phyloP scores from a whole-genome alignment of 2,113 vertebrate species.

The Myanophis thanlyinensis region DNA sequence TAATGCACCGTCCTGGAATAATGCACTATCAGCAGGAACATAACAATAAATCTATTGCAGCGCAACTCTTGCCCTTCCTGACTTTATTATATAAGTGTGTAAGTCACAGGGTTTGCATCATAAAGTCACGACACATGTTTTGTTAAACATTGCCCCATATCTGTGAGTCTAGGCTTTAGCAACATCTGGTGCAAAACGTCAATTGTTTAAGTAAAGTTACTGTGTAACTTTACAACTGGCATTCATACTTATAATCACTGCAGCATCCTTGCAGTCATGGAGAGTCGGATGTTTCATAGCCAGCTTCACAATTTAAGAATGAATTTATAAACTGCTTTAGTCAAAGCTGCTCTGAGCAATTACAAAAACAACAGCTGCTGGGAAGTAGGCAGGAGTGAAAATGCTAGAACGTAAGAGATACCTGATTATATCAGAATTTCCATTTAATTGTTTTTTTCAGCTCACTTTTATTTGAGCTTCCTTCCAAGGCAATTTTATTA shows the following conservation, averaged over 20 bases:
- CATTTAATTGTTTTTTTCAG: neutral
- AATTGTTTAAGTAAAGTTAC: neutral
- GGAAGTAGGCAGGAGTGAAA: neutral
- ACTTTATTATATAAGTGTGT: neutral
- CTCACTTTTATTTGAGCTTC: slow-evolving; percentile 14
- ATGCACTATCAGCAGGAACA: neutral
- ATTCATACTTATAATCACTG: neutral
- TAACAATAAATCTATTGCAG: too few relatives aligned
- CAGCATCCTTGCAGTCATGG: neutral
- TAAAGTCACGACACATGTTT: neutral
- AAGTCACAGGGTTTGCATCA: neutral
- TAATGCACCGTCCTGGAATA: neutral
- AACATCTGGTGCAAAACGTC: neutral
- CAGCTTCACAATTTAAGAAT: neutral
- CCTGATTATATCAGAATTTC: neutral
- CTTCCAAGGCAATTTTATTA: slow-evolving; percentile 39
- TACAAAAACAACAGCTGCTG: neutral
- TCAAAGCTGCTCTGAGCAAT: neutral
- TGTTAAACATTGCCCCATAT: neutral
- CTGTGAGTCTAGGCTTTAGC: neutral
- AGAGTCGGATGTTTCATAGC: neutral
- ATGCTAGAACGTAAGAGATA: neutral
- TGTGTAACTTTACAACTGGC: neutral
- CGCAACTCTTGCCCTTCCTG: neutral
- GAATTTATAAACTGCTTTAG: neutral